These are phyloP conservation scores for Pachyuromys duprasi DNA, from an alignment of 2,797 vertebrate genomes.

Conservation along the genomic window DNA sequence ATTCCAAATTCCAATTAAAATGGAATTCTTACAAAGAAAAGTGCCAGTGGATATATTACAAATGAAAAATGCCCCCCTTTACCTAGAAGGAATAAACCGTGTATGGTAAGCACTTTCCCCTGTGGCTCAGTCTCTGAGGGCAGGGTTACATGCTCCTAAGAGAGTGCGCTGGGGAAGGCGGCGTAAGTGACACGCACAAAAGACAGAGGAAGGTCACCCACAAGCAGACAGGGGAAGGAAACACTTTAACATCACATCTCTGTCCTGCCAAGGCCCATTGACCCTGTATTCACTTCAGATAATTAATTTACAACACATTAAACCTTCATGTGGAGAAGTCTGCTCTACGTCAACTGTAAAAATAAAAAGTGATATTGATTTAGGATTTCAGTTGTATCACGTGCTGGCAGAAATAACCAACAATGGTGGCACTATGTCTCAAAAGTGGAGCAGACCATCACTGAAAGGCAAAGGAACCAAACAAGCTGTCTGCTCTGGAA, in stretches of 20 bases:
- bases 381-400: conserved; percentile 84
- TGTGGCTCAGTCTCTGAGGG: conserved; percentile 69
- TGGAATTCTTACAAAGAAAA: conserved; percentile 39
- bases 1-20: conserved; percentile 61
- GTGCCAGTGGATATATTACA: not conserved
- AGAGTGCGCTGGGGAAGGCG: conserved; percentile 75
- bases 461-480: conserved; percentile 84
- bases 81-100: conserved; percentile 75
- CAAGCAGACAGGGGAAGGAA: conserved; percentile 84
- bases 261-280: conserved; percentile 92
- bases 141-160: conserved; percentile 73
- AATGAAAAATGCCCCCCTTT: conserved; percentile 60
- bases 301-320: conserved; percentile 95
- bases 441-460: conserved; percentile 53
- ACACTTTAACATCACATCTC: conserved; percentile 84
- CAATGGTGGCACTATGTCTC: conserved; percentile 65
- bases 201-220: conserved; percentile 43
- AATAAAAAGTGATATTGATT: conserved; percentile 92
- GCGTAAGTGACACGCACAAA: conserved; percentile 69
- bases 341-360: conserved; percentile 87
- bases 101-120: conserved; percentile 77
- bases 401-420: conserved; percentile 79
- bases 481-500: conserved; percentile 73
- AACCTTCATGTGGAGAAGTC: conserved; percentile 90
- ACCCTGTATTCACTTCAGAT: conserved; percentile 91